Conservation (phyloP, 2,113 vertebrate species). For the Microcebus ravelobensis region DNA sequence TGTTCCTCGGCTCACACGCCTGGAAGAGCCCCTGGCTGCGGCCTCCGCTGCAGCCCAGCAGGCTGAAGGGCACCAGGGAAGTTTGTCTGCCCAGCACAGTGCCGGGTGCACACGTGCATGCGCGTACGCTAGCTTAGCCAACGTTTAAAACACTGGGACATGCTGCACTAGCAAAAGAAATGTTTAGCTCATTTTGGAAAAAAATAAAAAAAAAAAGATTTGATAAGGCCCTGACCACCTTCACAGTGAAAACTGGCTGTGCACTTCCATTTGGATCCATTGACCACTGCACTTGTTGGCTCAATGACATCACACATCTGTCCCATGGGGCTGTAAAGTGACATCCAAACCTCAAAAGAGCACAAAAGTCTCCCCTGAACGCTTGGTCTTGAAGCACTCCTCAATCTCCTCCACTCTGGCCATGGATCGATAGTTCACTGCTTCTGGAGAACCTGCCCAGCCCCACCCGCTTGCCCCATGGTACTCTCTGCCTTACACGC, state of each 20-base stretch:
- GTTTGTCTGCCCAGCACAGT: background rate
- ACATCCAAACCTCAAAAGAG: background rate
- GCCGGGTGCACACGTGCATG: accelerated
- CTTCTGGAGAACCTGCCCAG: background rate
- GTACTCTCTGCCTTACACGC: background rate
- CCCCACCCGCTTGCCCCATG: accelerated
- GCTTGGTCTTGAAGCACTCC: too few relatives aligned
- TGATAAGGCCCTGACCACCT: background rate
- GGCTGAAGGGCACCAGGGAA: background rate
- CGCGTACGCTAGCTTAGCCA: background rate
- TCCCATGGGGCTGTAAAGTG: accelerated
- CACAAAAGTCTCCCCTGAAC: too few relatives aligned
- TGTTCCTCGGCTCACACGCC: background rate
- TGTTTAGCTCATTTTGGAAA: background rate
- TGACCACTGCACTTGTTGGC: background rate
- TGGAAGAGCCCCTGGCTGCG: background rate
- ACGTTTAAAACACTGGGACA: background rate
- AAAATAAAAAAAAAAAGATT: background rate
- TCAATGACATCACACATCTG: background rate
- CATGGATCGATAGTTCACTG: background rate
- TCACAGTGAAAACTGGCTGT: background rate
- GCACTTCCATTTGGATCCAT: accelerated
- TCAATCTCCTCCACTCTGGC: background rate
- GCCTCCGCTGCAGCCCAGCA: background rate
- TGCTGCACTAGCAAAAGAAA: background rate